phyloP scores from a whole-genome alignment of 2,888 invertebrate genomes.

The Pycnomerus fuliginosus region DNA sequence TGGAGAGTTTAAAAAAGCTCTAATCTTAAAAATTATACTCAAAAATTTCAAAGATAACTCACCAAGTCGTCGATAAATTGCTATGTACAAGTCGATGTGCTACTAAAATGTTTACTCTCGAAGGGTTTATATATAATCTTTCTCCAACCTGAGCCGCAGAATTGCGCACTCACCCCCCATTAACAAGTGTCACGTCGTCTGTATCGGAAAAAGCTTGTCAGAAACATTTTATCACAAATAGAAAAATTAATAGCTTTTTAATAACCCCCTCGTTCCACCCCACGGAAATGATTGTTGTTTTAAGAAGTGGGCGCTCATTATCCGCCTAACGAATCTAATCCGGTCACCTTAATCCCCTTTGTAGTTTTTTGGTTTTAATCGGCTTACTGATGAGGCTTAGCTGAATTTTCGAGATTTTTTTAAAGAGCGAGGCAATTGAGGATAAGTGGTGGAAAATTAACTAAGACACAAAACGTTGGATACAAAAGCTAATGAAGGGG shows the following conservation, averaged over 20 bases:
- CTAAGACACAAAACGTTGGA: conserved; percentile 14
- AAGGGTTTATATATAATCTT: conserved; percentile 28
- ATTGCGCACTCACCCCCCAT: conserved; percentile 33
- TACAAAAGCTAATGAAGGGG: conserved; percentile 23
- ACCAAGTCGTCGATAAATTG: conserved; percentile 19
- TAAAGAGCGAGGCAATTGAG: too few species aligned
- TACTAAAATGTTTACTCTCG: too few species aligned
- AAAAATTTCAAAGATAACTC: conserved; percentile 1
- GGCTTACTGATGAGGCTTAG: too few species aligned
- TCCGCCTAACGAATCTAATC: too few species aligned
- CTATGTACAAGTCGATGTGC: conserved; percentile 8
- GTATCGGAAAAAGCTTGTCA: conserved; percentile 30
- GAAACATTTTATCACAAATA: conserved; percentile 21
- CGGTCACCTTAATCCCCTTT: too few species aligned
- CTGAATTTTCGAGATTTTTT: too few species aligned
- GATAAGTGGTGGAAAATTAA: conserved; percentile 21
- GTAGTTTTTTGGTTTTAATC: too few species aligned
- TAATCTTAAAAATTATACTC: too few species aligned
- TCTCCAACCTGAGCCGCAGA: conserved; percentile 25
- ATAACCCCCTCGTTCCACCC: conserved; percentile 5
- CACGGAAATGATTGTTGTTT: too few species aligned
- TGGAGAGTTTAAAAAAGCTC: too few species aligned
- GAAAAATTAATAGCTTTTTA: conserved; percentile 17
- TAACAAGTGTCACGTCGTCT: conserved; percentile 28
- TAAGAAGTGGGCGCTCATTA: too few species aligned